Base-by-base conservation (phyloP, 2,113 vertebrate species). In the Girardinichthys multiradiatus region DNA sequence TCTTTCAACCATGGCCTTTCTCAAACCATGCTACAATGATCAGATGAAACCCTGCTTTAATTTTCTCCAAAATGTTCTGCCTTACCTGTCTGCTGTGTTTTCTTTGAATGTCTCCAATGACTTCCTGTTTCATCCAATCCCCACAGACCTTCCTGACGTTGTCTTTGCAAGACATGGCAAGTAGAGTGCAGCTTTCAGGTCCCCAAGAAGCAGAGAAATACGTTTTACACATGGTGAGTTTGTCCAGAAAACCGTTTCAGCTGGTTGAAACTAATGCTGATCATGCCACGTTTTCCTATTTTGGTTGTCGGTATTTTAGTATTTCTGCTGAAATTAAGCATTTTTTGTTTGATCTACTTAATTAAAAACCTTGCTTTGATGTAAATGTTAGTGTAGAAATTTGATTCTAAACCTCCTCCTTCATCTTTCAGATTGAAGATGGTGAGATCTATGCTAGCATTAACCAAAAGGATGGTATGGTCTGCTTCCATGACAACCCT, bases 401-500 rank as follows among this genome's bases (percentile, higher is more conserved):
- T 54, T 29, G 30, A 0, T 70, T 17, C 8, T 39, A 19, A 26
- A 31, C 57, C 0, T 11, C 19, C 13, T 2, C 33, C 11, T 5
- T 82, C 10, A 7, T 51, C 54, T 69, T 64, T 58, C 90, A 99
- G 98, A 99, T 99, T 93, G 98, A 99, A 94, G 98, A 99, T 84
- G 98, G 98, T 33, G 98, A 99, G 94, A 99, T 99, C 90, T 99
- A 98, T 80, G 98, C 98, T 92, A 99, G 97, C 93, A 99, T 99
- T 95, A 99, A 99, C 94, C 98, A 99, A 94, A 99, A 97, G 90
- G 98, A 99, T 71, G 98, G 98, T 77, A 99, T 99, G 98, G 98
- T 99, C 90, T 98, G 98, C 93, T 99, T 99, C 92, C 98, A 99
- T 30, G 98, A 99, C 94, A 99, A 99, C 94, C 98, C 98, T 2